Conservation (phyloP, 2,888 invertebrate species). For the Hypercompe scribonia region DNA sequence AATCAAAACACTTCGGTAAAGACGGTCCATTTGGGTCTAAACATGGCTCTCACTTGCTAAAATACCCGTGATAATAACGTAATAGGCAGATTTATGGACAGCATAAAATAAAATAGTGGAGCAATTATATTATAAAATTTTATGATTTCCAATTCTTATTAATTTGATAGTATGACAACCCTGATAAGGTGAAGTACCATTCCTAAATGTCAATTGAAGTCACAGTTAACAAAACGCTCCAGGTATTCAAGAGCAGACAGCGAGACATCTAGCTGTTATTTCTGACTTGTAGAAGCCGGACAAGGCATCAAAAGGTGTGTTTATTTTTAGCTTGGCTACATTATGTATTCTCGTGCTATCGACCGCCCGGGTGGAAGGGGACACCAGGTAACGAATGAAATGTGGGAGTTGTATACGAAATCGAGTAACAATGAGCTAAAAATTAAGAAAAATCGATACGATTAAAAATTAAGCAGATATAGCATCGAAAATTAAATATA, state of each 20-base stretch:
- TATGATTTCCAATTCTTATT: background rate
- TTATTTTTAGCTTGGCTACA: background rate
- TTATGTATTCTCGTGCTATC: conserved; percentile 2
- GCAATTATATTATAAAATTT: too few species aligned
- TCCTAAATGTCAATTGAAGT: background rate
- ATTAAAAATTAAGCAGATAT: background rate
- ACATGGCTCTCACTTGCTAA: too few species aligned
- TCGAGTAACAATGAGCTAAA: background rate
- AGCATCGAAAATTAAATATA: background rate
- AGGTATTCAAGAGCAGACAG: background rate
- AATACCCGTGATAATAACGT: too few species aligned
- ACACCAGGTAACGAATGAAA: background rate
- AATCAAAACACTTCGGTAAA: too few species aligned
- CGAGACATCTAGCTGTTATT: background rate
- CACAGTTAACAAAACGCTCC: background rate
- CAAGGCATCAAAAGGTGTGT: conserved; percentile 9
- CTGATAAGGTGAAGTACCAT: background rate
- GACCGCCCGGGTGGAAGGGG: conserved; percentile 4
- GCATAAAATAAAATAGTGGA: background rate
- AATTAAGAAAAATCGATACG: too few species aligned
- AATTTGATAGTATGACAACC: background rate
- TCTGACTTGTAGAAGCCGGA: background rate
- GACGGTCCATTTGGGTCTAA: too few species aligned
- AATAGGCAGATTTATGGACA: background rate
- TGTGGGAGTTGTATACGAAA: background rate